A percentile compares a stretch with the other conserved stretches of the same genome.
Evolutionary conservation across 1,140 invertebrate genomes (phyloP).

Genomic region (Drosophila biarmipes): DNA sequence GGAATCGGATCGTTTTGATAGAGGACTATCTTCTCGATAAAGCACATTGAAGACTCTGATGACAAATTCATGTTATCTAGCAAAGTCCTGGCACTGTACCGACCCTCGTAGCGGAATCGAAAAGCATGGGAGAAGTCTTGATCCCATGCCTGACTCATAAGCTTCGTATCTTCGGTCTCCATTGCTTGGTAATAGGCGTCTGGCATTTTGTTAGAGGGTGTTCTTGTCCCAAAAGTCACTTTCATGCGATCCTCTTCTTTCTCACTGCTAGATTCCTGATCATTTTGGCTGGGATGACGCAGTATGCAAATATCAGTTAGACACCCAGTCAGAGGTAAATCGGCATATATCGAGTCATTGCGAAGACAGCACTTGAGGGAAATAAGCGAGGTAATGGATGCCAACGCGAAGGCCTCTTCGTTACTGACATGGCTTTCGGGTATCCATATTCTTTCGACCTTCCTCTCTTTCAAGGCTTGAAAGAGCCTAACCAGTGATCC

Average conservation of each 20-base stretch:
- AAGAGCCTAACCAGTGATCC: slow-evolving; percentile 9
- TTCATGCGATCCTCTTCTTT: background rate
- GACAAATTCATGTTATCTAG: too few species aligned
- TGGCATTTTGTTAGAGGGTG: too few species aligned
- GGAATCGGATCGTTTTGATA: background rate
- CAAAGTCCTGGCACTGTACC: background rate
- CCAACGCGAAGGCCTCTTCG: slow-evolving; percentile 3
- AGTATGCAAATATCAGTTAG: background rate
- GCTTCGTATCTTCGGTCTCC: background rate
- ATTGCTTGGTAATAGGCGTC: background rate
- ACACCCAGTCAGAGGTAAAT: background rate
- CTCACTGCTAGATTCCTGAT: background rate
- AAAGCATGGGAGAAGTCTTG: background rate
- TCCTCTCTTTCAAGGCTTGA: background rate
- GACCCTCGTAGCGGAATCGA: background rate
- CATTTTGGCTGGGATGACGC: background rate
- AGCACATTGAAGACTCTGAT: too few species aligned
- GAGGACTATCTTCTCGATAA: background rate
- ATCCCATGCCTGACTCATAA: background rate
- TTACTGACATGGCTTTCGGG: background rate
- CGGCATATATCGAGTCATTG: background rate
- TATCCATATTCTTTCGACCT: background rate
- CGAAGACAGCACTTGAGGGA: slow-evolving; percentile 10
- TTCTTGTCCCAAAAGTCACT: background rate
- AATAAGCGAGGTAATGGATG: background rate